Evolutionary conservation across 2,113 vertebrate genomes (phyloP).

Genomic region (Lamprotornis superbus): DNA sequence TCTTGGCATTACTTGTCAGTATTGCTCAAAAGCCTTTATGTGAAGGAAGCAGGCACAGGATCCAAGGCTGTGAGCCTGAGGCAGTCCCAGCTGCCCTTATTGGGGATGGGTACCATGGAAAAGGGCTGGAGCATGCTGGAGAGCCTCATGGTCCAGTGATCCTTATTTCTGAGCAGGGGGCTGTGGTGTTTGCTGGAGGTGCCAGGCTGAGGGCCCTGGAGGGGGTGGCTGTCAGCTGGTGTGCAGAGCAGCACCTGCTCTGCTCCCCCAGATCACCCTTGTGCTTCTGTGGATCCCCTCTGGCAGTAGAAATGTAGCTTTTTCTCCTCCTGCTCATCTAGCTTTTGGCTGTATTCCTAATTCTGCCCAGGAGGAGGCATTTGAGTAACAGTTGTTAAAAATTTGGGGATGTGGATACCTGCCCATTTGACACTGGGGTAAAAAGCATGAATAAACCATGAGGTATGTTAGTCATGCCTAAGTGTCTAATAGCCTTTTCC

Average conservation of each 20-base stretch:
- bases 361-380: background rate
- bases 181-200: background rate
- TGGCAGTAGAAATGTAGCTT: background rate
- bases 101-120: background rate
- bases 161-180: background rate
- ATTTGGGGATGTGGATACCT: background rate
- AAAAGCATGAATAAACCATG: background rate
- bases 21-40: background rate
- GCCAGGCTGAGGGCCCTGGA: background rate
- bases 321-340: background rate
- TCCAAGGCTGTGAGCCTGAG: background rate
- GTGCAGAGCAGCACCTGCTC: background rate
- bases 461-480: background rate
- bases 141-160: background rate
- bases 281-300: background rate
- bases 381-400: background rate
- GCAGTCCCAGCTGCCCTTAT: background rate
- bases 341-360: background rate
- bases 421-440: background rate
- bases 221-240: background rate
- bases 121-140: accelerated
- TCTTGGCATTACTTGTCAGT: background rate
- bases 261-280: background rate
- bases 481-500: background rate
- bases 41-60: background rate